Evolutionary conservation across 2,888 invertebrate species (phyloP).

Genomic region (Limulus polyphemus): DNA sequence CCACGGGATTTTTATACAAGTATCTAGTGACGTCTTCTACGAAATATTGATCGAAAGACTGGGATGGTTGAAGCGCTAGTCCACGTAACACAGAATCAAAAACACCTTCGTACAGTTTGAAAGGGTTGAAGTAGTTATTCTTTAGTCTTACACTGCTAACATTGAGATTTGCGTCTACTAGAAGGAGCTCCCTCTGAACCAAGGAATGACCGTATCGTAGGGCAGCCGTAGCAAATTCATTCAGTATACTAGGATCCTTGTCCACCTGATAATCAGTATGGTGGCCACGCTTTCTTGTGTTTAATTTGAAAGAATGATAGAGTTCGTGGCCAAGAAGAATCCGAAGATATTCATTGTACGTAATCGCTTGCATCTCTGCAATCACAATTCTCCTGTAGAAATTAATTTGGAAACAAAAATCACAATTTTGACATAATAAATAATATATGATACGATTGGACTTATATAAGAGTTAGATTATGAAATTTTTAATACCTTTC

Average conservation of each 20-base stretch:
- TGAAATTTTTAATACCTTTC: too few species aligned
- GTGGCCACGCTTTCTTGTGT: constrained; percentile 55
- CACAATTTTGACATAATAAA: too few species aligned
- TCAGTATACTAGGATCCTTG: constrained; percentile 63
- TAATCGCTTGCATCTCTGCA: constrained; percentile 42
- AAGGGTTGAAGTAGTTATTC: constrained; percentile 24
- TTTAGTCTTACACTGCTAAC: constrained; percentile 44
- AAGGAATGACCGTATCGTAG: constrained; percentile 45
- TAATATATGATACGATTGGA: too few species aligned
- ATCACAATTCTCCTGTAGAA: constrained; percentile 34
- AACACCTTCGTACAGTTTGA: constrained; percentile 30
- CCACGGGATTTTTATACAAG: constrained; percentile 53
- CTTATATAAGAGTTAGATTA: too few species aligned
- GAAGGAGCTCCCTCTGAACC: constrained; percentile 59
- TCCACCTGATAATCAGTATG: constrained; percentile 52
- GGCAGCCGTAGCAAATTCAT: constrained; percentile 69
- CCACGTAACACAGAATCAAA: constrained; percentile 40
- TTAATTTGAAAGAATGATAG: constrained; percentile 26
- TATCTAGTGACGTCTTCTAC: constrained; percentile 37
- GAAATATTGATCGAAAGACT: constrained; percentile 40
- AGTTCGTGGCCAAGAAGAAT: constrained; percentile 51
- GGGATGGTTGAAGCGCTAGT: constrained; percentile 39
- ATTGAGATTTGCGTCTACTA: constrained; percentile 47
- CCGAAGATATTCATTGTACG: constrained; percentile 46
- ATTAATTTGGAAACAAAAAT: too few species aligned